phyloP scores from a whole-genome alignment of 1,140 invertebrate genomes.

The Apis cerana region DNA sequence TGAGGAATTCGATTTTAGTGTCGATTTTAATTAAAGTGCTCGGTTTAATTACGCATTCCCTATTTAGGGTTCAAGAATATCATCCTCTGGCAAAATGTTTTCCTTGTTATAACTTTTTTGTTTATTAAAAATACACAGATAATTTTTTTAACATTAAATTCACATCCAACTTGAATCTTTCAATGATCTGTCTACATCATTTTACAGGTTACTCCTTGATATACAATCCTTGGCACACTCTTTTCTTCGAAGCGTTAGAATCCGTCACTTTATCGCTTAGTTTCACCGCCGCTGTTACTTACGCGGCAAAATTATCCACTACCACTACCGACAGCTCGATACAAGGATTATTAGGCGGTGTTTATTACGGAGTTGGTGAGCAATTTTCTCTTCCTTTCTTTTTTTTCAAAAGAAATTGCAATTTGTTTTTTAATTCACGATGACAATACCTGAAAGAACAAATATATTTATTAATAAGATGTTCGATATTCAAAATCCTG shows the following conservation, averaged over 20 bases:
- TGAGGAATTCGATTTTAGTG: not conserved
- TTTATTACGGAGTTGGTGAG: constrained; percentile 91
- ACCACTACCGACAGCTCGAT: constrained; percentile 91
- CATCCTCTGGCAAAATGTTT: too few relatives aligned
- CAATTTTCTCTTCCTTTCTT: too few relatives aligned
- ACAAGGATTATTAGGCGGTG: constrained; percentile 90
- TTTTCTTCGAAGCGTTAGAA: constrained; percentile 92
- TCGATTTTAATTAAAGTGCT: not conserved
- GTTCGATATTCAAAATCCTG: too few relatives aligned
- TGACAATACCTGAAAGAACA: too few relatives aligned
- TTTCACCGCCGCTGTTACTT: constrained; percentile 91
- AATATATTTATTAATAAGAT: too few relatives aligned
- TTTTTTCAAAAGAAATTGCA: too few relatives aligned
- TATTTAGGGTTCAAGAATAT: not conserved
- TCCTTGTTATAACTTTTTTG: too few relatives aligned
- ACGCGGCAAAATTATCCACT: constrained; percentile 89
- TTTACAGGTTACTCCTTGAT: constrained; percentile 89
- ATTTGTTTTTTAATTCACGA: too few relatives aligned
- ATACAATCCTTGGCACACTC: constrained; percentile 89
- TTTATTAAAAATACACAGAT: too few relatives aligned
- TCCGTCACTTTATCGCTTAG: constrained; percentile 91
- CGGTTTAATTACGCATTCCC: not conserved
- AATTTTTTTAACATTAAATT: too few relatives aligned
- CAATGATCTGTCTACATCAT: not conserved
- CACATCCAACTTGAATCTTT: not conserved